phyloP scores from a whole-genome alignment of 2,888 invertebrate species.

The Taphrorychus bicolor region DNA sequence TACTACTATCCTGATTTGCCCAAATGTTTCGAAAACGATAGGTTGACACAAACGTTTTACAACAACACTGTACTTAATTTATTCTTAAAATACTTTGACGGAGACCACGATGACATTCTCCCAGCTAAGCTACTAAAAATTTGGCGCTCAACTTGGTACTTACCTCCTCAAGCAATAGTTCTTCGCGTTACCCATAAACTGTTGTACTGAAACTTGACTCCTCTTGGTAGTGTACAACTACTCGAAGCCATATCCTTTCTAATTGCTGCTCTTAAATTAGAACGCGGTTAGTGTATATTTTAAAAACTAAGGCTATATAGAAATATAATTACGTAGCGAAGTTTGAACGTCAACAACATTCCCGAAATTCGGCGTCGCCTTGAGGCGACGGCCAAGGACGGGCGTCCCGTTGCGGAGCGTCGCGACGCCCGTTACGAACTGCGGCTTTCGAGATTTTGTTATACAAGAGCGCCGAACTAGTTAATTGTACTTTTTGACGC shows the following conservation, averaged over 20 bases:
- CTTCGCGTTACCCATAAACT: conserved; percentile 1
- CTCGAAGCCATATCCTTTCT: conserved; percentile 21
- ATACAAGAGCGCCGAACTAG: neutral
- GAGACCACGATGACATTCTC: too few relatives aligned
- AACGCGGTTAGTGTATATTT: conserved; percentile 33
- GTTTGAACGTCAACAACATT: conserved; percentile 17
- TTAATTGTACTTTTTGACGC: neutral
- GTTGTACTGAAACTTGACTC: conserved; percentile 15
- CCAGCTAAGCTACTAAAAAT: too few relatives aligned
- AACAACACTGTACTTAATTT: too few relatives aligned
- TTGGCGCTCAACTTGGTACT: conserved; percentile 1
- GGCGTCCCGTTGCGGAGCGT: conserved; percentile 41
- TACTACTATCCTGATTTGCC: too few relatives aligned
- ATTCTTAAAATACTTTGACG: too few relatives aligned
- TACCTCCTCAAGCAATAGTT: conserved; percentile 22
- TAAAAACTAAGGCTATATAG: conserved; percentile 35
- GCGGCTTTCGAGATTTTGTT: conserved; percentile 44
- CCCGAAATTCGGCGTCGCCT: conserved; percentile 20
- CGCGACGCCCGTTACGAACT: conserved; percentile 57
- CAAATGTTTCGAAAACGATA: too few relatives aligned
- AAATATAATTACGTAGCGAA: conserved; percentile 19
- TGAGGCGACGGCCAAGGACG: conserved; percentile 33
- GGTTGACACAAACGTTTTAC: too few relatives aligned
- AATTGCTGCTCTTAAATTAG: conserved; percentile 31
- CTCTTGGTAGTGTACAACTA: conserved; percentile 6